Conservation (phyloP, 1,140 invertebrate genomes). For the Listronotus bonariensis region DNA sequence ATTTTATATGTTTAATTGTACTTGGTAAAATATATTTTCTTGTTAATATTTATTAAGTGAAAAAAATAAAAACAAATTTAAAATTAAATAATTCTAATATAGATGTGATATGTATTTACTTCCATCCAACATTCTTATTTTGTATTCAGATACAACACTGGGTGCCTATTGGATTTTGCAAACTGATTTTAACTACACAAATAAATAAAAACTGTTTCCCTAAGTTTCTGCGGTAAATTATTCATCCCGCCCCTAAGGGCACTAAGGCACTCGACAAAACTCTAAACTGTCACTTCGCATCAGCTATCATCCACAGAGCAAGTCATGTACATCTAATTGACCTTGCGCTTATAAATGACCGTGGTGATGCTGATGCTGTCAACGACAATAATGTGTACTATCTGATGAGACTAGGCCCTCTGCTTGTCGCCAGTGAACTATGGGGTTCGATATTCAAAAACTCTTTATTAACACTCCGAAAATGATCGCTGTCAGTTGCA, state of each 20-base stretch:
- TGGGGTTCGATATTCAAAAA: conserved; percentile 49
- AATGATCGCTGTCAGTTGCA: conserved; percentile 51
- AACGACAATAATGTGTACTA: conserved; percentile 51
- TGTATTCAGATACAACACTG: no score
- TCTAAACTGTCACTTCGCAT: conserved; percentile 38
- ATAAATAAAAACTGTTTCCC: not conserved
- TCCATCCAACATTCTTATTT: no score
- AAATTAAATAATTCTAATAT: no score
- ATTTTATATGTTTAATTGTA: no score
- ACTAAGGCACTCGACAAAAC: conserved; percentile 25
- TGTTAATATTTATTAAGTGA: no score
- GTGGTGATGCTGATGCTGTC: conserved; percentile 49
- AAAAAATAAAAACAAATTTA: no score
- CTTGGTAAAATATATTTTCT: no score
- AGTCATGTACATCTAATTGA: conserved; percentile 49
- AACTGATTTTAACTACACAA: no score
- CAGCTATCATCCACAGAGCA: conserved; percentile 34
- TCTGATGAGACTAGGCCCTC: conserved; percentile 44
- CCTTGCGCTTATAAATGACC: conserved; percentile 53
- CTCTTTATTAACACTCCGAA: conserved; percentile 52
- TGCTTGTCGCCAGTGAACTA: conserved; percentile 45
- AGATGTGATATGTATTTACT: no score
- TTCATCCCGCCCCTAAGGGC: conserved; percentile 19
- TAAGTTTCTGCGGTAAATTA: conserved; percentile 22
- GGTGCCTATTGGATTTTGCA: no score